Evolutionary conservation across 2,113 vertebrate genomes (phyloP).

Genomic region (Rhizomys pruinosus): DNA sequence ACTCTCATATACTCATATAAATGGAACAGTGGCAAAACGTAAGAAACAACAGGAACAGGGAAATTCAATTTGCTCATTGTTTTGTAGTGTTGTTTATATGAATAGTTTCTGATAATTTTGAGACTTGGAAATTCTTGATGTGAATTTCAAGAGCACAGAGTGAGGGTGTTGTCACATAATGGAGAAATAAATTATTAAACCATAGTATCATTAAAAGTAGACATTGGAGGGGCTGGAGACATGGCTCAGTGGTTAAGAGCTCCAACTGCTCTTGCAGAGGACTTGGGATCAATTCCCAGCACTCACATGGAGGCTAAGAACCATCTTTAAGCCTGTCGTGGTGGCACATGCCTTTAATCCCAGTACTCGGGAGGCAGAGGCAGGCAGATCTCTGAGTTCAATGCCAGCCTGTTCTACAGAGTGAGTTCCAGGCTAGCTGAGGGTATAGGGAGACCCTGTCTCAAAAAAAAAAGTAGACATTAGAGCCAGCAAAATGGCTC

Average conservation of each 20-base stretch:
- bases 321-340: no score
- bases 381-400: no score
- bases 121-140: conserved; percentile 18
- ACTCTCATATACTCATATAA: neutral
- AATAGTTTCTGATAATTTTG: conserved; percentile 6
- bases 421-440: no score
- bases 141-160: neutral
- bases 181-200: neutral
- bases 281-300: neutral
- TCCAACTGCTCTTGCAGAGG: neutral
- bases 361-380: no score
- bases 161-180: neutral
- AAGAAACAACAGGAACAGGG: neutral
- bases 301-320: neutral
- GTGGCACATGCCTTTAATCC: no score
- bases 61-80: neutral
- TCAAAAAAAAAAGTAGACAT: no score
- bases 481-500: no score
- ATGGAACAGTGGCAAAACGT: neutral
- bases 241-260: no score
- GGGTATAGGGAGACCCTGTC: no score
- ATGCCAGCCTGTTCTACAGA: no score
- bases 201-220: neutral
- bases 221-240: neutral
- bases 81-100: neutral